These are phyloP conservation scores for Plutella xylostella DNA, from an alignment of 2,888 invertebrate species.

Conservation along the genomic window DNA sequence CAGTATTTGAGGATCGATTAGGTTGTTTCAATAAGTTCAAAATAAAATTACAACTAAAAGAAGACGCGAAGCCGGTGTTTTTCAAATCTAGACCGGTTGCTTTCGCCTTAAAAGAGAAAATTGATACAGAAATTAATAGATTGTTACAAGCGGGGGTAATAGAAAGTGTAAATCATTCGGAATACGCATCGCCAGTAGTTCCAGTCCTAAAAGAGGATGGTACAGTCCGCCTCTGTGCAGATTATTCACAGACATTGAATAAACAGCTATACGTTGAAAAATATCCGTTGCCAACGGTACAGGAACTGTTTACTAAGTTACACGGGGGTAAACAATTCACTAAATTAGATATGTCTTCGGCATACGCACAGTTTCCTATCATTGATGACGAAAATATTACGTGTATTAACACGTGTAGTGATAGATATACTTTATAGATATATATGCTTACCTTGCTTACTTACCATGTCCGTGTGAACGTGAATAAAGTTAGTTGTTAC, in stretches of 20 bases:
- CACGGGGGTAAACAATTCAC: too few relatives aligned
- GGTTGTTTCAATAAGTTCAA: too few relatives aligned
- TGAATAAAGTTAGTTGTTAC: too few relatives aligned
- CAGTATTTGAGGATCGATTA: too few relatives aligned
- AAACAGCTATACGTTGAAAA: slow-evolving; percentile 10
- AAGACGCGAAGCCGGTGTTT: slow-evolving; percentile 5
- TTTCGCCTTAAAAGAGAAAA: slow-evolving; percentile 4
- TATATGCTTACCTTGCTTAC: too few relatives aligned
- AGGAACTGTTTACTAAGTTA: too few relatives aligned
- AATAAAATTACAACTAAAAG: too few relatives aligned
- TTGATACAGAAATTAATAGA: slow-evolving; percentile 8
- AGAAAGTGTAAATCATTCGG: slow-evolving; percentile 4
- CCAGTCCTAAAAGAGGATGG: slow-evolving; percentile 1
- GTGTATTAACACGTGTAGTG: slow-evolving; percentile 13
- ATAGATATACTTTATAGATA: too few relatives aligned
- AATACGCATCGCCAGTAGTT: slow-evolving; percentile 13
- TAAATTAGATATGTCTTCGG: too few relatives aligned
- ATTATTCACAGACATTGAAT: slow-evolving; percentile 4
- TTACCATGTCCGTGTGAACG: too few relatives aligned
- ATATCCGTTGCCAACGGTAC: slow-evolving; percentile 10
- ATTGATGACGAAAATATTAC: slow-evolving; percentile 9
- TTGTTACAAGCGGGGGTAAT: slow-evolving; percentile 5
- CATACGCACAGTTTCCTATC: too few relatives aligned
- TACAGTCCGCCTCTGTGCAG: too few relatives aligned
- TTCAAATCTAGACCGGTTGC: slow-evolving; percentile 7